phyloP scores from a whole-genome alignment of 1,140 invertebrate genomes.

The Diachasmimorpha longicaudata region DNA sequence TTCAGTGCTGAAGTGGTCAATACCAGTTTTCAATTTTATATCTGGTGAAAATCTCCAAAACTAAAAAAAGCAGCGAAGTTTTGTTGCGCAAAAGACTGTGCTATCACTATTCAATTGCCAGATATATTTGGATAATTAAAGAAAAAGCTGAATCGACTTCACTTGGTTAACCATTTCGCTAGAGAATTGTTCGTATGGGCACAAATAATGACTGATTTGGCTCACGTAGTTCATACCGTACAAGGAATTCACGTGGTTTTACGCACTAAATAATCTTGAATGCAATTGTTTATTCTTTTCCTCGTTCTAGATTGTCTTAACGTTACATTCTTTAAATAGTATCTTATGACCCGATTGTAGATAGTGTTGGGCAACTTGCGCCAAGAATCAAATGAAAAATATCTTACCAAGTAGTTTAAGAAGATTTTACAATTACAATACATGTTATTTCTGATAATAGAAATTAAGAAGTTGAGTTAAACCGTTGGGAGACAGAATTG shows the following conservation, averaged over 20 bases:
- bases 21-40: no score
- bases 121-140: no score
- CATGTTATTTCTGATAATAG: neutral
- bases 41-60: no score
- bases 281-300: neutral
- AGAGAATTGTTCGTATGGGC: neutral
- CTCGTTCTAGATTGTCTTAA: neutral
- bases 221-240: neutral
- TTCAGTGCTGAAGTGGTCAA: no score
- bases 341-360: neutral
- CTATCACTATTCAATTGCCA: no score
- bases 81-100: no score
- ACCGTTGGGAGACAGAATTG: neutral
- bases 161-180: no score
- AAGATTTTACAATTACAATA: neutral
- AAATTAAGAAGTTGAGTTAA: neutral
- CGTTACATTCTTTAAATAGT: neutral
- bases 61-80: no score
- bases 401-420: neutral
- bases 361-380: neutral
- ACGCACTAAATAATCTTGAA: constrained; percentile 12
- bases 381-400: neutral
- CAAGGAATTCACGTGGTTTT: neutral
- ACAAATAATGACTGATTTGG: constrained; percentile 2
- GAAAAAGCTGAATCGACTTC: no score